These are phyloP conservation scores for Steatornis caripensis DNA, from an alignment of 2,113 vertebrate species.

Conservation along the genomic window DNA sequence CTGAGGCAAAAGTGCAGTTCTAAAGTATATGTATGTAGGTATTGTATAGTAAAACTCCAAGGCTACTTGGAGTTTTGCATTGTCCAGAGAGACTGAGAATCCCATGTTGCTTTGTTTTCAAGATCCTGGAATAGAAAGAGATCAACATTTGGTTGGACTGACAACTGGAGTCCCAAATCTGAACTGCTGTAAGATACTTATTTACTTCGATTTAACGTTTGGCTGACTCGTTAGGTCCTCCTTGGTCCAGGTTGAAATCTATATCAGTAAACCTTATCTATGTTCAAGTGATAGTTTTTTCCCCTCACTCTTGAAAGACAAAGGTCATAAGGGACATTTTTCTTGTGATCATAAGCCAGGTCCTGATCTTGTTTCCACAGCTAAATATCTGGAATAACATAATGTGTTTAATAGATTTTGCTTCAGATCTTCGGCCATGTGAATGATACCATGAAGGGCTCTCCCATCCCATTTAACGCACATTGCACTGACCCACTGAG, in stretches of 20 bases:
- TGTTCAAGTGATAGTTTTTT: constrained; percentile 10
- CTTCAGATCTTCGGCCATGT: constrained; percentile 47
- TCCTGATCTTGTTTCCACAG: constrained; percentile 58
- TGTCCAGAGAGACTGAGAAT: not conserved
- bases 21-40: not conserved
- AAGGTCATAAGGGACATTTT: constrained; percentile 46
- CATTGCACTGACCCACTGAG: not conserved
- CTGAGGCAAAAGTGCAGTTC: not conserved
- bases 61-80: not conserved
- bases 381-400: constrained; percentile 55
- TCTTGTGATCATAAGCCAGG: constrained; percentile 56
- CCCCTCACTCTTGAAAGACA: constrained; percentile 30
- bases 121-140: not conserved
- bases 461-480: not conserved
- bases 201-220: not conserved
- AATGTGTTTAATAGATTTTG: constrained; percentile 40
- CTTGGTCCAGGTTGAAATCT: constrained; percentile 20
- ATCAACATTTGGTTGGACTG: not conserved
- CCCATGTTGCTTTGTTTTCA: not conserved
- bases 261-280: constrained; percentile 15
- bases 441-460: not conserved
- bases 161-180: not conserved
- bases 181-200: not conserved
- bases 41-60: not conserved
- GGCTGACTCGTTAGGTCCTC: not conserved